These are phyloP conservation scores for Mesocentrotus franciscanus DNA, from an alignment of 53 echinoderm and acorn worm genomes.

Conservation along the genomic window DNA sequence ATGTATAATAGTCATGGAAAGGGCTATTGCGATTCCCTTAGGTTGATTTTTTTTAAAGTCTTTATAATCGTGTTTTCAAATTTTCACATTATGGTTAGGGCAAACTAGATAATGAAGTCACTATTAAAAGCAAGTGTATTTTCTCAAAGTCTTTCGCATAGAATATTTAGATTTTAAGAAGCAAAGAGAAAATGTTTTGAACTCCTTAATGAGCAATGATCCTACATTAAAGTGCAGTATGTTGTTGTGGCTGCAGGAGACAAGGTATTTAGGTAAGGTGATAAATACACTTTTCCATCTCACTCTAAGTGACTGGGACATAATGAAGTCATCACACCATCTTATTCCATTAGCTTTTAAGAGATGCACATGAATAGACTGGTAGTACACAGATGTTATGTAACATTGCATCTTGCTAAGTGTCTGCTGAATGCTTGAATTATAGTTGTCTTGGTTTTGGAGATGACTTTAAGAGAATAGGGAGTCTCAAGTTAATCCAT, in stretches of 20 bases:
- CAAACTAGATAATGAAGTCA: neutral
- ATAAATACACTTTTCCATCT: neutral
- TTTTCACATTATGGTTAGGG: neutral
- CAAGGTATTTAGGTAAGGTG: neutral
- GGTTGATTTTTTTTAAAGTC: neutral
- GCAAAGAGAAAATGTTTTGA: neutral
- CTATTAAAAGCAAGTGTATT: neutral
- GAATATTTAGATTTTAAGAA: neutral
- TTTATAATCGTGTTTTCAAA: too few species aligned
- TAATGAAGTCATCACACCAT: neutral
- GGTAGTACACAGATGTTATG: neutral
- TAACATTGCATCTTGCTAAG: neutral
- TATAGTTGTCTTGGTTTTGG: neutral
- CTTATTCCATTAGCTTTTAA: constrained; percentile 18
- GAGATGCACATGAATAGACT: neutral
- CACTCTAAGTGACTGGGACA: neutral
- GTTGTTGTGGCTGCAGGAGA: neutral
- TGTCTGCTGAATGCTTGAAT: neutral
- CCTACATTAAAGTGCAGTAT: neutral
- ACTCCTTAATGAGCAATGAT: neutral
- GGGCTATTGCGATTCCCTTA: neutral
- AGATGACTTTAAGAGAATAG: too few species aligned
- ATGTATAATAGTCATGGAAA: neutral
- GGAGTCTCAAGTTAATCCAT: too few species aligned
- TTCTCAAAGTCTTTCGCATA: neutral